A percentile compares a stretch with the other conserved stretches of the same genome.
phyloP scores from a whole-genome alignment of 2,888 invertebrate genomes.

The Hirtodrosophila histrioides region DNA sequence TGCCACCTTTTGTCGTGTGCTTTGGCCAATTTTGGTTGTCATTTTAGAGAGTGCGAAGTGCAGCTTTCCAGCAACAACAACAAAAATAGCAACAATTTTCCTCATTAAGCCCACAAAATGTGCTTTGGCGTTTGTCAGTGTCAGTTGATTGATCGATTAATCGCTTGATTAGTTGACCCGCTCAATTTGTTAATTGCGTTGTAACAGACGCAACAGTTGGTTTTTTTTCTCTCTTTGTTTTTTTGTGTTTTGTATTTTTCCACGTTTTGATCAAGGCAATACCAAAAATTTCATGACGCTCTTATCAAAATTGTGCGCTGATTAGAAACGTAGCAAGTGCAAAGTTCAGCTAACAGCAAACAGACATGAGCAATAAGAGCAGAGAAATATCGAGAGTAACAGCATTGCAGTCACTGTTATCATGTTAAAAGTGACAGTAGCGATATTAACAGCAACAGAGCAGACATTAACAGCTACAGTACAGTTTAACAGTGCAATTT shows the following conservation, averaged over 20 bases:
- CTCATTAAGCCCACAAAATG: constrained; percentile 38
- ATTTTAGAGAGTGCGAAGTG: constrained; percentile 42
- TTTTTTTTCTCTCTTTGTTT: constrained; percentile 3
- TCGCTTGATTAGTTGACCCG: constrained; percentile 64
- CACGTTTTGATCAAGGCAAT: constrained; percentile 23
- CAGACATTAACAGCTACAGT: too few species aligned
- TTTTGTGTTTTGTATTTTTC: constrained; percentile 4
- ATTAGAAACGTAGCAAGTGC: constrained; percentile 27
- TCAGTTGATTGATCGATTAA: constrained; percentile 70
- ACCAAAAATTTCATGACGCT: constrained; percentile 24
- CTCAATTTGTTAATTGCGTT: constrained; percentile 60
- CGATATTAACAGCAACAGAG: too few species aligned
- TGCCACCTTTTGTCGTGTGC: constrained; percentile 59
- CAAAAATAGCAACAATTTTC: constrained; percentile 12
- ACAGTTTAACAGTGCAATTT: too few species aligned
- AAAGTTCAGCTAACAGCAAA: constrained; percentile 29
- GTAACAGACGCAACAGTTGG: constrained; percentile 21
- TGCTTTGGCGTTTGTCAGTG: constrained; percentile 49
- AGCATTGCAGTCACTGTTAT: too few species aligned
- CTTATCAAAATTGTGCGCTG: constrained; percentile 36
- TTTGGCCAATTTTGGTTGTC: constrained; percentile 65
- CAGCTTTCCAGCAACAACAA: constrained; percentile 33
- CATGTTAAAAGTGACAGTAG: too few species aligned
- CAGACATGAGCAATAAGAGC: too few species aligned
- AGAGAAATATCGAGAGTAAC: too few species aligned